phyloP scores from a whole-genome alignment of 2,888 invertebrate genomes.

The Andricus quercusramuli region DNA sequence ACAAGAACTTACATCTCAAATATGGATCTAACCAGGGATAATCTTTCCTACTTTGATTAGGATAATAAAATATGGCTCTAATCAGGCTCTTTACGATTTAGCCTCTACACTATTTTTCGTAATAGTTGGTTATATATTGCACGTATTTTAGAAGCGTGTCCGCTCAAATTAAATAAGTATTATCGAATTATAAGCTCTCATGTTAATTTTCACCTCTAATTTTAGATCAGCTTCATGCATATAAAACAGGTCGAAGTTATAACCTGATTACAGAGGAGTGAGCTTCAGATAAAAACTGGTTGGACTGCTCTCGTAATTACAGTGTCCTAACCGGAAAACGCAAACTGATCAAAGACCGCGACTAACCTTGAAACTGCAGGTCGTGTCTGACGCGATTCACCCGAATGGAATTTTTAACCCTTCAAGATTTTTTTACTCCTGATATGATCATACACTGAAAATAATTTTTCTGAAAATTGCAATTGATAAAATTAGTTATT shows the following conservation, averaged over 20 bases:
- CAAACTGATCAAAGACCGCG: constrained; percentile 4
- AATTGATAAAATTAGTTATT: no score
- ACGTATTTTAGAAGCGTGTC: background rate
- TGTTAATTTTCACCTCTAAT: constrained; percentile 12
- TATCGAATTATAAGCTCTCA: background rate
- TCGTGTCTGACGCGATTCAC: background rate
- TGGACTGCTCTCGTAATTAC: constrained; percentile 14
- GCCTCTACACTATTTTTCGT: background rate
- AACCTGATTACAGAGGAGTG: constrained; percentile 1
- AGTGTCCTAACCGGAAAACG: background rate
- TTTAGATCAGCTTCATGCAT: background rate
- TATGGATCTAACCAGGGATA: no score
- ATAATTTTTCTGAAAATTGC: no score
- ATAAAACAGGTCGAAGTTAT: background rate
- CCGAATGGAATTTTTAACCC: no score
- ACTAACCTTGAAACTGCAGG: constrained; percentile 1
- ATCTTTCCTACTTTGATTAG: no score
- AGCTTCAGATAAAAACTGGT: constrained; percentile 16
- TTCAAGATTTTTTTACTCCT: no score
- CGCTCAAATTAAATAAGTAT: background rate
- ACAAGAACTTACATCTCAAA: no score
- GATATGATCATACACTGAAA: no score
- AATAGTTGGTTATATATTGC: background rate
- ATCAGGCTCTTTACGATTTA: background rate
- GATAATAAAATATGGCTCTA: no score